Evolutionary conservation across 2,888 invertebrate species (phyloP).

Genomic region (Strigamia crassipes): DNA sequence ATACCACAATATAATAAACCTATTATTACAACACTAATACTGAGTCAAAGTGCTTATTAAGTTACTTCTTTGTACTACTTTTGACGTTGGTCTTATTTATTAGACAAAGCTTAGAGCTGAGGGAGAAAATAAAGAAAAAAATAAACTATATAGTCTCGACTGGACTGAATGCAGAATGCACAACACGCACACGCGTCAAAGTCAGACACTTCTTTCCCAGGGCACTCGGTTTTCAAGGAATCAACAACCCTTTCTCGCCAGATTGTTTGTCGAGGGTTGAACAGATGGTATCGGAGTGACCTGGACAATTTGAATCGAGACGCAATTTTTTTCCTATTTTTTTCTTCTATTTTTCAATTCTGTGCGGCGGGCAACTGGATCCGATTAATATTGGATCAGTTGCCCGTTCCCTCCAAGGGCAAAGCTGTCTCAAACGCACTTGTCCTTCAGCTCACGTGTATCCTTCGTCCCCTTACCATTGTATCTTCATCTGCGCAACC

Average conservation of each 20-base stretch:
- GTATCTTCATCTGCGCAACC: slow-evolving; percentile 16
- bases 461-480: neutral
- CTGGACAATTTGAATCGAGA: slow-evolving; percentile 21
- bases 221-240: slow-evolving; percentile 11
- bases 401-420: slow-evolving; percentile 16
- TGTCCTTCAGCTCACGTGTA: slow-evolving; percentile 21
- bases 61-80: neutral
- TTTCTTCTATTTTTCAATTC: slow-evolving; percentile 14
- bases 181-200: slow-evolving; percentile 21
- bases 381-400: slow-evolving; percentile 16
- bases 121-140: neutral
- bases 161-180: neutral
- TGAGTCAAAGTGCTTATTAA: too few species aligned
- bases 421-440: slow-evolving; percentile 16
- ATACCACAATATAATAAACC: neutral
- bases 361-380: slow-evolving; percentile 8
- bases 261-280: slow-evolving; percentile 16
- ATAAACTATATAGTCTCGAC: neutral
- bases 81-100: neutral
- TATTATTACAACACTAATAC: neutral
- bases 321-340: neutral
- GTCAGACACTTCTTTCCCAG: slow-evolving; percentile 12
- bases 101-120: neutral
- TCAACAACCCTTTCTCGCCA: slow-evolving; percentile 6
- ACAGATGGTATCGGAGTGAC: slow-evolving; percentile 11